Evolutionary conservation across 1,140 invertebrate genomes (phyloP).

Genomic region (Myzus persicae): DNA sequence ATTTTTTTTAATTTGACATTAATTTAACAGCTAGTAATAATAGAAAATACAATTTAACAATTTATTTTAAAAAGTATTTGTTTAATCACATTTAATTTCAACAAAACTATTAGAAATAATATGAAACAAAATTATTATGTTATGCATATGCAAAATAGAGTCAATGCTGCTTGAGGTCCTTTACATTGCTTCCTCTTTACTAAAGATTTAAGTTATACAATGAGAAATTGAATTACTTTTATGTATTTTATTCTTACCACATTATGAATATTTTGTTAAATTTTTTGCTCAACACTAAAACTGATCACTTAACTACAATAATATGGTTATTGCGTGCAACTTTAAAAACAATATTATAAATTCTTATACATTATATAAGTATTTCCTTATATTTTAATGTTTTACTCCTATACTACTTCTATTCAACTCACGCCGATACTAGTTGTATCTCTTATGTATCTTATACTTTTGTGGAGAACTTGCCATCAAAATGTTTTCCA

Average conservation of each 20-base stretch:
- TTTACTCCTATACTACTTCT: not conserved
- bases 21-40: not conserved
- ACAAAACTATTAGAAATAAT: not conserved
- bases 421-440: not conserved
- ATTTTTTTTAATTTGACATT: not conserved
- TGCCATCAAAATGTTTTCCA: slow-evolving; percentile 67
- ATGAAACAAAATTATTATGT: too few species aligned
- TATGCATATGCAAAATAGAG: too few species aligned
- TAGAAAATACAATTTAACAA: not conserved
- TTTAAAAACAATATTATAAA: not conserved
- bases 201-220: too few species aligned
- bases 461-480: slow-evolving; percentile 63
- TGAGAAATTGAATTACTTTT: too few species aligned
- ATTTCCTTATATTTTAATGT: not conserved
- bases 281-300: not conserved
- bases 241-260: too few species aligned
- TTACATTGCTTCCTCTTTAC: too few species aligned
- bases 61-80: too few species aligned
- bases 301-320: not conserved
- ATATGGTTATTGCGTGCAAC: not conserved
- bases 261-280: too few species aligned
- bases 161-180: too few species aligned
- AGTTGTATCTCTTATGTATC: not conserved
- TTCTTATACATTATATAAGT: not conserved
- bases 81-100: too few species aligned